These are phyloP conservation scores for Nylanderia fulva DNA, from an alignment of 1,140 invertebrate genomes.

Conservation along the genomic window DNA sequence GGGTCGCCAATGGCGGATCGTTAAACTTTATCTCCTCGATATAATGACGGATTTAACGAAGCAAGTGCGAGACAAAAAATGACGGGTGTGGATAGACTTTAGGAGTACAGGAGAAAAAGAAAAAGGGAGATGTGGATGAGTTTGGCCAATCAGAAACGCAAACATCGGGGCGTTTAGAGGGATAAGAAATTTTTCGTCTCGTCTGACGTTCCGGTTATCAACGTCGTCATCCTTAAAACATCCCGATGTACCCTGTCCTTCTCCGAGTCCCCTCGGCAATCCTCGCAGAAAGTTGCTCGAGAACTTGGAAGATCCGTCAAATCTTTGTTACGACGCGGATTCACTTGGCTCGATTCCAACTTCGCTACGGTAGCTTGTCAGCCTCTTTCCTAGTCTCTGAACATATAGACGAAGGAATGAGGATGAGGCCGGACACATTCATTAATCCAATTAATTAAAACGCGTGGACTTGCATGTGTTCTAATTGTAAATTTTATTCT, in stretches of 20 bases:
- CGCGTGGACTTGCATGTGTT: neutral
- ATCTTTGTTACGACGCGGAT: constrained; percentile 63
- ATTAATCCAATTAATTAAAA: constrained; percentile 9
- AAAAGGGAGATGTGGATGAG: constrained; percentile 1
- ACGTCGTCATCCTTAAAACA: constrained; percentile 63
- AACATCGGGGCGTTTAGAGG: constrained; percentile 71
- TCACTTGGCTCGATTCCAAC: constrained; percentile 78
- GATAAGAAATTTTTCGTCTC: constrained; percentile 29
- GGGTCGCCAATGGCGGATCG: neutral
- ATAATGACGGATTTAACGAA: constrained; percentile 21
- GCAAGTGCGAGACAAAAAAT: neutral
- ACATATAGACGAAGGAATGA: neutral
- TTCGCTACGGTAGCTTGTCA: constrained; percentile 57
- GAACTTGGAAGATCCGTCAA: constrained; percentile 78
- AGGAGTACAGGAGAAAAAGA: neutral
- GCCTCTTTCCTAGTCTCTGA: constrained; percentile 40
- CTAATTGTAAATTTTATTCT: neutral
- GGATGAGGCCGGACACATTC: neutral
- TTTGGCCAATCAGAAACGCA: constrained; percentile 77
- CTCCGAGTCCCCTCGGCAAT: neutral
- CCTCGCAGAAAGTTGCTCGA: constrained; percentile 72
- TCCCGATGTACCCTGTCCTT: neutral
- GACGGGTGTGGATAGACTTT: neutral
- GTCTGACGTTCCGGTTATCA: constrained; percentile 70
- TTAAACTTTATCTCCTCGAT: constrained; percentile 36